Evolutionary conservation across 2,888 invertebrate genomes (phyloP).

Genomic region (Cephus spinipes): DNA sequence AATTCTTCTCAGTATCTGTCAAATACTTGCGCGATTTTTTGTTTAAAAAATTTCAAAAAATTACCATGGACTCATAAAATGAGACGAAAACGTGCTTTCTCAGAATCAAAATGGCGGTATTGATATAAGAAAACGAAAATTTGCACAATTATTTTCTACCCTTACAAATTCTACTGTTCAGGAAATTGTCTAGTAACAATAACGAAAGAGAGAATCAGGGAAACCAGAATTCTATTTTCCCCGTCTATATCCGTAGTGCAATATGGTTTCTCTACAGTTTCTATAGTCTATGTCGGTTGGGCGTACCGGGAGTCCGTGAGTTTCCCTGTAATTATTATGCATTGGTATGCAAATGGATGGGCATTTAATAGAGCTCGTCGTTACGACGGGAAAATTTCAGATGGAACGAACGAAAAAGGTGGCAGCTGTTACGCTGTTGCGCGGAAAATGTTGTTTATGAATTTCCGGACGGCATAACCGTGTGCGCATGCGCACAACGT

Average conservation of each 20-base stretch:
- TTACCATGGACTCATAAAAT: neutral
- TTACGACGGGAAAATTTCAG: slow-evolving; percentile 15
- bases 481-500: slow-evolving; percentile 7
- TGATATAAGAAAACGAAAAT: neutral
- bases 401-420: slow-evolving; percentile 15
- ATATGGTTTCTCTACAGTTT: neutral
- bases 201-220: neutral
- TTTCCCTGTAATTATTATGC: slow-evolving; percentile 54
- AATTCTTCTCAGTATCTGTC: neutral
- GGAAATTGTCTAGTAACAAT: neutral
- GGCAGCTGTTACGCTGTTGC: slow-evolving; percentile 12
- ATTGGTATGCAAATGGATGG: slow-evolving; percentile 57
- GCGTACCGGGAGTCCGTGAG: slow-evolving; percentile 7
- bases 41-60: neutral
- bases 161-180: neutral
- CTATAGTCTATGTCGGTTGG: neutral
- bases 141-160: neutral
- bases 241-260: neutral
- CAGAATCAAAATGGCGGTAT: neutral
- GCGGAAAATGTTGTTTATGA: slow-evolving; percentile 7
- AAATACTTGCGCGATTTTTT: neutral
- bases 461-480: neutral
- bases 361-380: slow-evolving; percentile 46
- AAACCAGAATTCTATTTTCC: neutral
- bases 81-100: neutral